Percentiles rank a stretch among this genome's conserved stretches.
These are phyloP conservation scores for Microcebus jonahi DNA, from an alignment of 2,113 vertebrate species.

Conservation along the genomic window DNA sequence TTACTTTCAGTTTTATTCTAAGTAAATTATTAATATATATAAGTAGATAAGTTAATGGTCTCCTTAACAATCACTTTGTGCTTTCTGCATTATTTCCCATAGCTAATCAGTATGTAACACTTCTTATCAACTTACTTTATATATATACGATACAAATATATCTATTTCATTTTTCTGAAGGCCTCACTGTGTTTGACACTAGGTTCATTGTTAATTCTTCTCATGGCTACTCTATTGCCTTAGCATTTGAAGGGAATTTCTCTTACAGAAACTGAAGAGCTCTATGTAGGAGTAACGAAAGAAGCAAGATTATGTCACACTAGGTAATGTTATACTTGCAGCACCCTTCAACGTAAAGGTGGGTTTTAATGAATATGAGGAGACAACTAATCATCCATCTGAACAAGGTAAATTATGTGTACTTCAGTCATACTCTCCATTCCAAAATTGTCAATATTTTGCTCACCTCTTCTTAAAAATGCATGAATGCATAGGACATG, in stretches of 20 bases:
- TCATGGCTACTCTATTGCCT: not conserved
- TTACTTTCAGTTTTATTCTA: not conserved
- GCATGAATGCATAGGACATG: not conserved
- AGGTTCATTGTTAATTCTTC: not conserved
- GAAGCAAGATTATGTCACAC: not conserved
- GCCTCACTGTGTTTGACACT: not conserved
- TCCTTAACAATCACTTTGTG: not conserved
- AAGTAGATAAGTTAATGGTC: not conserved
- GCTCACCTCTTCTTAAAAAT: not conserved
- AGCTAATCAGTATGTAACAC: not conserved
- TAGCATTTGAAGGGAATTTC: not conserved
- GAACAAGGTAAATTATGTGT: not conserved
- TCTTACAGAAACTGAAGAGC: not conserved
- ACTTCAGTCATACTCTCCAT: not conserved
- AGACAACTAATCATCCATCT: not conserved
- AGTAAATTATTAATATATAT: not conserved
- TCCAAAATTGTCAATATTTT: not conserved
- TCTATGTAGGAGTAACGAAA: not conserved
- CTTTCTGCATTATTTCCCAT: not conserved
- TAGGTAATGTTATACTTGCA: not conserved
- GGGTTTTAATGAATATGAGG: not conserved
- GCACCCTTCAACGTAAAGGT: not conserved
- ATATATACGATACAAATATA: not conserved
- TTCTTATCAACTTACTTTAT: not conserved
- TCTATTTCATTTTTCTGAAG: not conserved